Evolutionary conservation across 2,113 vertebrate genomes (phyloP), one percentile per base, ranked within the genome.

Genomic region (Cyprinodon tularosa): DNA sequence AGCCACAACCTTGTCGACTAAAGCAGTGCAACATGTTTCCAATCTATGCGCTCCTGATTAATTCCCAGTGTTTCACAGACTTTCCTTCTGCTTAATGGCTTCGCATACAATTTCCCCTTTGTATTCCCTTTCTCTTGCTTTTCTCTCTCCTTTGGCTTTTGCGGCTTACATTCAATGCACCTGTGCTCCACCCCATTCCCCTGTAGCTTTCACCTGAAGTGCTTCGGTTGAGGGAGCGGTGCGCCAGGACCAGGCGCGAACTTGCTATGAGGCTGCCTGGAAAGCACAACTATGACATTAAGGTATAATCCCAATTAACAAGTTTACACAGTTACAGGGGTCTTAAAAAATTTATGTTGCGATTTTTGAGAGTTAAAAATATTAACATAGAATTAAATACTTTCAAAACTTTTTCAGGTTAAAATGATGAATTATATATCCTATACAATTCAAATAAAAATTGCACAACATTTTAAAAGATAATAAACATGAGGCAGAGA

Each of bases 141-240:
- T 66, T 44, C 64, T 40, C 14, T 60, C 42, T 53, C 68, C 62
- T 42, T 75, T 22, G 53, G 72, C 70, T 47, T 40, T 68, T n/a
- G 68, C 81, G 85, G 77, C 75, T 68, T 83, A 82, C 12, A 63
- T 64, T 10, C 44, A 84, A 77, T 47, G 39, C 20, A 70, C 36
- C 62, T 84, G 14, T 20, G 68, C 77, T 50, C 29, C 36, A 4
- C 74, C 72, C 73, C 38, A 71, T 76, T 82, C 78, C 84, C 82
- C 89, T 86, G 90, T 94, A 97, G 97, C 95, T 96, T 90, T 93
- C 96, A 87, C 96, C 96, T 91, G 97, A 98, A 84, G 95, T 97
- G 86, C 93, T 89, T 81, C 96, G 96, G 86, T 95, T 98, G 94
- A 96, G 95, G 95, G 97, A 98, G 65, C 94, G 95, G 77, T 97